Evolutionary conservation across 2,888 invertebrate genomes (phyloP).

Genomic region (Thymelicus sylvestris): DNA sequence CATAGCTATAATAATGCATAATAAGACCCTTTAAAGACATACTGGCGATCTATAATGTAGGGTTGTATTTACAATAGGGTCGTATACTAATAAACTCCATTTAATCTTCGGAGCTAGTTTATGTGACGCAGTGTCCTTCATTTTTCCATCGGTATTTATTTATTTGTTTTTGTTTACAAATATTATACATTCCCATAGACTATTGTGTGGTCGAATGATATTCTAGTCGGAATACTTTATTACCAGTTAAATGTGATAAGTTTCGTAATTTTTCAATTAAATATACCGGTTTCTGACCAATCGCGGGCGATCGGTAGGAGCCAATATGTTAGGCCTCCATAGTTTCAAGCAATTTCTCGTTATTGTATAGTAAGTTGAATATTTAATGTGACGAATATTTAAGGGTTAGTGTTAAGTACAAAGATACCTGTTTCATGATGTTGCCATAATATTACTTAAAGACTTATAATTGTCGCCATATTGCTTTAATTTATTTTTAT

Average conservation of each 20-base stretch:
- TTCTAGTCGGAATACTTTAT: conserved; percentile 26
- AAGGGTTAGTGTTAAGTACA: conserved; percentile 41
- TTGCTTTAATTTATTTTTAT: conserved; percentile 25
- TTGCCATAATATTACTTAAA: conserved; percentile 45
- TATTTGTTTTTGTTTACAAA: conserved; percentile 6
- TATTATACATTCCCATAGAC: conserved; percentile 23
- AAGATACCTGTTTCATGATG: conserved; percentile 41
- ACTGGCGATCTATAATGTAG: too few species aligned
- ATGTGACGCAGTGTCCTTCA: neutral
- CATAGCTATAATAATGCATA: too few species aligned
- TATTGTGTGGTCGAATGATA: neutral
- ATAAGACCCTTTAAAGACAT: too few species aligned
- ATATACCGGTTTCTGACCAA: neutral
- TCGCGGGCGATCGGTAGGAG: conserved; percentile 26
- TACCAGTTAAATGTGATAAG: conserved; percentile 3
- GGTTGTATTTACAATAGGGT: too few species aligned
- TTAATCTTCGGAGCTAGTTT: neutral
- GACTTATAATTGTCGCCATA: conserved; percentile 33
- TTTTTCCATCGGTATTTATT: neutral
- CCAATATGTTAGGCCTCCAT: conserved; percentile 8
- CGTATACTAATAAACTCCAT: neutral
- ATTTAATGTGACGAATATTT: conserved; percentile 19
- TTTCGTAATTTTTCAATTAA: conserved; percentile 15
- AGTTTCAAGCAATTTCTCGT: conserved; percentile 17
- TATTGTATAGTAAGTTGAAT: conserved; percentile 24